Percentiles rank a stretch among this genome's conserved stretches.
These are phyloP conservation scores for Dromococcyx pavoninus DNA, from an alignment of 2,797 vertebrate genomes.

Conservation along the genomic window DNA sequence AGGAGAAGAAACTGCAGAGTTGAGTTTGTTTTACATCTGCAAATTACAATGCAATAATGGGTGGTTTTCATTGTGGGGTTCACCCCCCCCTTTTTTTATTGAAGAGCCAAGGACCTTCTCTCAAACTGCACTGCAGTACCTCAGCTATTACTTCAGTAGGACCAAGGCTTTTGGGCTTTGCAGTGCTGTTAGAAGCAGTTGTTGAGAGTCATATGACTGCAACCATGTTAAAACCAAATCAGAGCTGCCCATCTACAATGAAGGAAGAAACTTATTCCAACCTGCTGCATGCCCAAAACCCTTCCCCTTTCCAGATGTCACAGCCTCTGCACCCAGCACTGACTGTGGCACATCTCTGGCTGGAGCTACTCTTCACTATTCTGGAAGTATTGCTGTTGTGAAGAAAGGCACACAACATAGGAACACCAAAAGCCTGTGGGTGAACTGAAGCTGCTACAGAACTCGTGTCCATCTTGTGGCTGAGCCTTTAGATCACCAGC, in stretches of 20 bases:
- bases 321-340: not conserved
- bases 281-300: not conserved
- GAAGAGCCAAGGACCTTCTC: not conserved
- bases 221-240: not conserved
- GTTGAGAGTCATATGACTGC: not conserved
- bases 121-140: not conserved
- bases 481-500: not conserved
- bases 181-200: not conserved
- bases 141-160: not conserved
- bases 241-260: not conserved
- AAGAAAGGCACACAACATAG: not conserved
- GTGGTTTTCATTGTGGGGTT: rapidly evolving
- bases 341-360: rapidly evolving
- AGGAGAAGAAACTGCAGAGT: not conserved
- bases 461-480: not conserved
- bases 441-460: not conserved
- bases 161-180: not conserved
- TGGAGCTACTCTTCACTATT: not conserved
- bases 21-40: not conserved
- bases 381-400: too few species aligned
- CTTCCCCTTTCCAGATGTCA: not conserved
- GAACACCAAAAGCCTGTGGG: not conserved
- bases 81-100: too few species aligned
- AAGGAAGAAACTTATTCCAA: not conserved
- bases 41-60: not conserved